Base-by-base conservation (phyloP, 2,888 invertebrate species). In the Aporophyla lueneburgensis region DNA sequence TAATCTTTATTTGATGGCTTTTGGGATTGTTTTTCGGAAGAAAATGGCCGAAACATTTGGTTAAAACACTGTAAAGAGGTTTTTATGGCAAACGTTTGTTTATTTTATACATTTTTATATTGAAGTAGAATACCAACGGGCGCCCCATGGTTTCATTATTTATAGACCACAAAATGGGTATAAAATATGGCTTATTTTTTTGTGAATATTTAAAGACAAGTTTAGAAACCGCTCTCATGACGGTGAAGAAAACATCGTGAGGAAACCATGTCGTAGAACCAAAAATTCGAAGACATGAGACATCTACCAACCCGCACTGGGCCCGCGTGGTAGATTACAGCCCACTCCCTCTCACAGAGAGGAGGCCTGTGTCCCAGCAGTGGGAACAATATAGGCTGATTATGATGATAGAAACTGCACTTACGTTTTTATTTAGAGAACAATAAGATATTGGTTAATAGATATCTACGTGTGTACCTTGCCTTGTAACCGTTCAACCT, bases 61-160 rank as follows among this genome's bases (percentile, higher is more conserved):
- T 74, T 40, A 74, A 51, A 78, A 81, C 43, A 65, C 46, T 14
- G n/a, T 46, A 81, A 59, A 65, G 74, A 80, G 74, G 49, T 80
- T 78, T n/a, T 81, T 74, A 81, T 78, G 56, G 14, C 56, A 51
- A 33, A 40, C 24, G 19, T 46, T 81, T n/a, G 59, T 59, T 74
- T 80, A 74, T 80, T 78, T 63, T 74, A 74, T 74, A 56, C 51
- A 78, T 80, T 73, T 76, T 77, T 74, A 71, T 51, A 10, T n/a
- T 80, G n/a, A 27, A 71, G 21, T 61, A 61, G 24, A 53, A 59
- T 54, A 62, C 72, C 16, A 43, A 71, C 43, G n/a, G 70, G 27
- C 12, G 49, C 51, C 21, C 51, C 14, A 40, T 49, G 24, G 33
- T 80, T 61, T 53, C 27, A 40, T 54, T 71, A 59, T n/a, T 43